Base-by-base conservation (phyloP, 2,113 vertebrate genomes). In the Solea solea region DNA sequence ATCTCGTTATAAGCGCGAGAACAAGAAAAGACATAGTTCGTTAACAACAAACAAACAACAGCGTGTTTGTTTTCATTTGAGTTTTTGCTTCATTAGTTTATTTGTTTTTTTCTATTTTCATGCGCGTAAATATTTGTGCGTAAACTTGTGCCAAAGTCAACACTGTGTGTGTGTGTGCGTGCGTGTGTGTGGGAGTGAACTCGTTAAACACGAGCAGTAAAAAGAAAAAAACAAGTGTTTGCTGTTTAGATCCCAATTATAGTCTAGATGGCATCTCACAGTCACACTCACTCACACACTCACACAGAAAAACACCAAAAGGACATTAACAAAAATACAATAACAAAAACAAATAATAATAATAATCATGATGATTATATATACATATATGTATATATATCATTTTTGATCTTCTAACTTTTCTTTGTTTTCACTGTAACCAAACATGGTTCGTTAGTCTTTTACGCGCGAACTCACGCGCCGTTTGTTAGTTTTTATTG, bases 161-260 rank as follows among this genome's bases (percentile, higher is more conserved):
- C 50, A 2, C 14, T 56, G 53, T 11, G 13, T 4, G 15, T 52
- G 9, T 8, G 55, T 21, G 49, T n/a, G 16, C 21, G 50, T 16
- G 50, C 14, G 51, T 34, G 5, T 15, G 15, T 2, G 68, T 49
- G 57, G 69, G 69, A 65, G 64, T 62, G 78, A 68, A 70, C 56
- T 80, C 67, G 53, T 84, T 65, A 80, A 84, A 82, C 45, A 66
- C 69, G 0, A 12, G 64, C 73, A 77, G 76, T 78, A 74, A 83
- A 77, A 83, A 28, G 58, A 69, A 54, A 81, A 81, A 85, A 81
- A 48, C 76, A 86, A 86, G 53, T 77, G 82, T 86, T 76, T 60
- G 70, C 72, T 46, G 64, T 74, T 81, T 73, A 62, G 62, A 74
- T 76, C 64, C 59, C 52, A 71, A 55, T 80, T 76, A 28, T 13